Evolutionary conservation across 2,113 vertebrate genomes (phyloP), one percentile per base, ranked within the genome.

Genomic region (Poeciliopsis occidentalis): DNA sequence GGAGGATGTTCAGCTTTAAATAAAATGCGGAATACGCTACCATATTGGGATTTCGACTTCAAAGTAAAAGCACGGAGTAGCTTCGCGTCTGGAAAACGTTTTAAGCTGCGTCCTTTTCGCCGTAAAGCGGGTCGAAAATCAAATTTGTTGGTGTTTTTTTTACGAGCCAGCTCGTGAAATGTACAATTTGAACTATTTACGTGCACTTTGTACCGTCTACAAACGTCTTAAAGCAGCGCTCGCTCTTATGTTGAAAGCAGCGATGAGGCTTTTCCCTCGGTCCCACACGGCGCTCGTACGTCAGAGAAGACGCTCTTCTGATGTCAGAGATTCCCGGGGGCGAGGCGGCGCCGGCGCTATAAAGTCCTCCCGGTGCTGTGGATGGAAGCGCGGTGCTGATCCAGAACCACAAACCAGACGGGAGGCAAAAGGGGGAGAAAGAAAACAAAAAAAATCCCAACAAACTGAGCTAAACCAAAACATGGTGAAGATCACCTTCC

Each of bases 401-500:
- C 17, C 73, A 57, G 22, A 24, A n/a, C 22, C 51, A 57, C 17
- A 51, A 24, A 24, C 6, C 17, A 82, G 75, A 75, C 31, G 61
- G 30, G 24, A 90, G 62, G 81, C 41, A 62, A 60, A 87, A 63
- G 47, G 19, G 7, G n/a, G n/a, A n/a, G n/a, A n/a, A n/a, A n/a
- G n/a, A n/a, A n/a, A n/a, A n/a, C n/a, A n/a, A 54, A 54, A 24
- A 24, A 57, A 44, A 29, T 29, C 78, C 60, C 71, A 8, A 67
- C 0, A 74, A 62, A 78, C 60, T 26, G 63, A 81, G 19, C 63
- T 70, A 61, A 68, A 57, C 51, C 24, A 64, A 91, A 84, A 87
- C 81, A 97, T 97, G 96, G 97, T 97, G 95, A 97, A 97, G 94
- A 97, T 97, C 80, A 95, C 95, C 4, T 96, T 97, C 80, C 95